Base-by-base conservation (phyloP, 2,888 invertebrate genomes). In the Oxycera nigricornis region DNA sequence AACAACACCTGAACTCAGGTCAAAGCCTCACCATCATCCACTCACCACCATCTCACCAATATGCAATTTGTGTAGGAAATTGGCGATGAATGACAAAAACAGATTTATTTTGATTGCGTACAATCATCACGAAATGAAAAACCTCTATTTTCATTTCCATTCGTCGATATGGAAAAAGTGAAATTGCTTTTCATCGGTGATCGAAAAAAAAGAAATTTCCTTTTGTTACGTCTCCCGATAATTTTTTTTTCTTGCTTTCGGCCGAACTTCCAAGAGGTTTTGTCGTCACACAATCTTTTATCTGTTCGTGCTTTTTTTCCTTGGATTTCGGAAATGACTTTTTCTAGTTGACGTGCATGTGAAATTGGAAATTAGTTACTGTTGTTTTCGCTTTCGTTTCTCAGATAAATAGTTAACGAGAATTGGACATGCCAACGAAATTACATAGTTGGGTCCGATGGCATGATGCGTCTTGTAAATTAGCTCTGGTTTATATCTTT, bases 81-180 rank as follows among this genome's bases (percentile, higher is more conserved):
- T 55, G 24, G 11, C 24, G 24, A 55, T 55, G 55, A 55, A 59
- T 59, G 26, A 59, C 30, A 59, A 59, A 59, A 59, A 59, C n/a
- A 28, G 17, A 26, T 30, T 59, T 59, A 59, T 59, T 59, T 30
- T 17, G n/a, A 59, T 28, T 28, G 30, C 30, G 30, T 59, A 2
- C 59, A 26, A 59, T 59, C 30, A 59, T 59, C 24, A 9, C n/a
- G 2, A 59, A 28, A 30, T 4, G 55, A 14, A 59, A 59, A 59
- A 6, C 14, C 20, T 50, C 17, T 50, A 7, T 14, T 50, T 35
- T 35, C 55, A 55, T 55, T 55, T 55, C 24, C 55, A 24, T 22
- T 22, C 28, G 30, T 14, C 28, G 3, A 59, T 28, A 59, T 59
- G 59, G 17, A 28, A 59, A 46, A 59, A 24, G 59, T 59, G 59